Evolutionary conservation across 2,797 vertebrate species (phyloP), one percentile per base, ranked within the genome.

Genomic region (Mus minutoides): DNA sequence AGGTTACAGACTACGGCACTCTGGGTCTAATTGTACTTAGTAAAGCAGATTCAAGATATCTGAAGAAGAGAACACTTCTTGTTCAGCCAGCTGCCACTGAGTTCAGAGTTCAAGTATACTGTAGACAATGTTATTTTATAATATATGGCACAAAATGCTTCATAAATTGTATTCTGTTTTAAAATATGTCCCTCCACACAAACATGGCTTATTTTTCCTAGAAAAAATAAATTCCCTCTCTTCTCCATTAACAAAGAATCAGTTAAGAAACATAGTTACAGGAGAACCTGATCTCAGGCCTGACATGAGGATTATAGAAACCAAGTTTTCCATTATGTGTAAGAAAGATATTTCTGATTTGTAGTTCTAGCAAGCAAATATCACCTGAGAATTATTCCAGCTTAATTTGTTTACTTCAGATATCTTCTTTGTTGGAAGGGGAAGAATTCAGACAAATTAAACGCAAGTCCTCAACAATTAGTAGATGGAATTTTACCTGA

Each of bases 71-170:
- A 56, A 69, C 19, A 86, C 37, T 86, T 58, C 90, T 91, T 93
- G 62, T 83, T 93, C 79, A 95, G 84, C 92, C 87, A 94, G 88
- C 84, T 93, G 52, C 88, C 83, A 24, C 4, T 4, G 82, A 96
- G 86, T 96, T 92, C 88, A 96, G 52, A 93, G 96, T 96, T 78
- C 95, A 89, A 26, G 56, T 91, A 31, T 83, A 78, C 43, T 95
- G 60, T 64, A 4, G 78, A 49, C 67, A 93, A 93, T 0, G 75
- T 95, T 78, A 78, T 71, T 94, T 97, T 17, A 86, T 34, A 83
- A 96, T 82, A 95, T 54, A 29, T 1, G 16, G 54, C 40, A 88
- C 17, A 29, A 22, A 88, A 14, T 88, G 24, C 73, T 79, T 95
- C 75, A 79, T 37, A 83, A 93, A 95, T 34, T 75, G 31, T 64